Base-by-base conservation (phyloP, 2,797 vertebrate genomes). In the Pitangus sulphuratus region DNA sequence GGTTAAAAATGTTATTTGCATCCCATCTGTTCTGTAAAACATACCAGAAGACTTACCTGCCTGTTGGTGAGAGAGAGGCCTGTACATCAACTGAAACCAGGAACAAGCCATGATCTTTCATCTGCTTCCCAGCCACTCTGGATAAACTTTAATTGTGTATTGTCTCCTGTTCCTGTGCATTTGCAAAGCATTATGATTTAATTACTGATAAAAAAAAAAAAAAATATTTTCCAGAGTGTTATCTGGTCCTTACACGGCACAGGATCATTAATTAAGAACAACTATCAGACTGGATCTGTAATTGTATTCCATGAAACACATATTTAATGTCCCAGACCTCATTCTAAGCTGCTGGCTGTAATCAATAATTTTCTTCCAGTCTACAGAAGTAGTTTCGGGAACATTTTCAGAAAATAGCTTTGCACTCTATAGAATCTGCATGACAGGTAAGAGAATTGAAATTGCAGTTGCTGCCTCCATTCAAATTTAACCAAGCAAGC, bases 301-400 rank as follows among this genome's bases (percentile, higher is more conserved):
- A 16, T 5, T 35, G 3, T 40, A 62, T 48, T 64, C 31, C 15
- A 0, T 15, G 10, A 61, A 30, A 66, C 53, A 28, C 0, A 0
- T 19, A 42, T 50, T 54, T 60, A 64, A 30, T 51, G 7, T 64
- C n/a, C 58, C 20, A 79, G 22, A 39, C 28, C 12, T 74, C 21
- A n/a, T 47, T 60, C 50, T 69, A 37, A 89, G 4, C 15, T 69
- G 50, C 15, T 51, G 69, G 39, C 30, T 69, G 42, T 22, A 69
- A 48, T 8, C 1, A 65, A 7, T 9, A 6, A 3, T 3, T 26
- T 64, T 76, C 42, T 57, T 24, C 45, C 12, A 50, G 20, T 21
- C 6, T 31, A 37, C 45, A 40, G 31, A 44, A 72, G 20, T 53
- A 40, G 39, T 58, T 68, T 62, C 8, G 11, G 28, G 19, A 84